Evolutionary conservation across 2,888 invertebrate species (phyloP), one percentile per base, ranked within the genome.

Genomic region (Megastigmus dorsalis): DNA sequence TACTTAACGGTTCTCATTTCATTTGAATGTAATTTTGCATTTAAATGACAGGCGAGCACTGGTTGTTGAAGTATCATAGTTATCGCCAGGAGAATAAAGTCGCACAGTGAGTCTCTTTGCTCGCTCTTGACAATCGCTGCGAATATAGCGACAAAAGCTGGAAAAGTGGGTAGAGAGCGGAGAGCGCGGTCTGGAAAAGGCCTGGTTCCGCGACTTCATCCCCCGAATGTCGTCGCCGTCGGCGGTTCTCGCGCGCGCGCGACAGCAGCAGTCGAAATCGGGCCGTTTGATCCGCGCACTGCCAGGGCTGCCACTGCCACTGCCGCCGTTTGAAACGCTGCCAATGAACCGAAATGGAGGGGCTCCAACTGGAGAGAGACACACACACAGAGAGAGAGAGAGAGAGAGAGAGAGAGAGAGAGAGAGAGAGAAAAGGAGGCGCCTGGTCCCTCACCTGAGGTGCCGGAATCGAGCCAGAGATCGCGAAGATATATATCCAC

Each of bases 241-340:
- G 36, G 50, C 57, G 41, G 38, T n/a, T 57, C 54, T 9, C 36
- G 50, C 10, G 10, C 28, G 43, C 45, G 3, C 15, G n/a, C n/a
- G n/a, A n/a, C n/a, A n/a, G n/a, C n/a, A n/a, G n/a, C 15, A n/a
- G 20, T 7, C 48, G 45, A 55, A 55, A 66, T 38, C 41, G 33
- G 55, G 30, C 43, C 43, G 54, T 41, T 62, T 48, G 45, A 62
- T 30, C 30, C 45, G 33, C 23, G 20, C 36, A 6, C 45, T 13
- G n/a, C n/a, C 33, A 30, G 18, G 7, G 18, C 26, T 18, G 63
- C 23, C 9, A 3, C 48, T 7, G 38, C 20, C 30, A 43, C n/a
- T n/a, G n/a, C 82, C 9, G 80, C 80, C 79, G 81, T 82, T 86
- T 86, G 86, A 86, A 86, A 84, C 84, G 84, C 82, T 85, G 86